Conservation (phyloP, 2,113 vertebrate genomes). For the human (Homo sapiens) region GRCh38 chr5:26144001-26144500, state of each 20-base stretch:
- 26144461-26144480: not conserved
- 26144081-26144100: not conserved
- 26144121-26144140: constrained; percentile 2
- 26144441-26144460: not conserved
- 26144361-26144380: not conserved
- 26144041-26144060: not conserved
- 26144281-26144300: not conserved
- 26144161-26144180: not conserved
- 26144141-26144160: not conserved
- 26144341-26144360: not conserved
- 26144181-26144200: not conserved
- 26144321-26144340: not conserved
- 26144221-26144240: not conserved
- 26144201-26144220: not conserved
- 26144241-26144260: not conserved
- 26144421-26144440: not conserved
- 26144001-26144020: not conserved
- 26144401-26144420: not conserved
- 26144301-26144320: not conserved
- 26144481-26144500: not conserved
- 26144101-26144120: not conserved
- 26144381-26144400: not conserved
- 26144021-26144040: not conserved
- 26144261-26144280: not conserved
- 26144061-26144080: not conserved